A percentile compares a stretch with the other conserved stretches of the same genome.
phyloP scores from a whole-genome alignment of 2,797 vertebrate genomes.

The Otolemur crassicaudatus region DNA sequence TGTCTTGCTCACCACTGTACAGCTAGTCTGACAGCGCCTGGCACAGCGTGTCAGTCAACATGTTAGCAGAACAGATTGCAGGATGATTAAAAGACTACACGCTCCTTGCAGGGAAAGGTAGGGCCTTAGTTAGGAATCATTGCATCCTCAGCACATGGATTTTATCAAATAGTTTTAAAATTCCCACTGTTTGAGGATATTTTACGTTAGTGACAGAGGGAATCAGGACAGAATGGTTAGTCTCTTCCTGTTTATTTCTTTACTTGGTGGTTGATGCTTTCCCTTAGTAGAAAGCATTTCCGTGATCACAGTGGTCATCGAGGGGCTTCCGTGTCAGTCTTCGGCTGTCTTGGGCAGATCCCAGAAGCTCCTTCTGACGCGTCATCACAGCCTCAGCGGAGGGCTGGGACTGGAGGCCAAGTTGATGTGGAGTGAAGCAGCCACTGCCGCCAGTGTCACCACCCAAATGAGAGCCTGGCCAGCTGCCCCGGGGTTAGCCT shows the following conservation, averaged over 20 bases:
- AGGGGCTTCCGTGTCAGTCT: neutral
- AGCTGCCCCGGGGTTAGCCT: conserved; percentile 2
- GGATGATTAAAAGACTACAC: neutral
- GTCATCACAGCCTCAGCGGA: conserved; percentile 38
- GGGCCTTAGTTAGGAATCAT: neutral
- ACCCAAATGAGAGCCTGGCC: conserved; percentile 47
- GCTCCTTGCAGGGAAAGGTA: neutral
- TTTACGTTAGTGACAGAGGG: neutral
- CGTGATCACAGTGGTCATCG: neutral
- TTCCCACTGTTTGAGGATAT: neutral
- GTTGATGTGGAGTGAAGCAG: conserved; percentile 41
- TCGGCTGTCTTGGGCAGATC: conserved; percentile 6
- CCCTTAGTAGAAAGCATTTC: conserved; percentile 21
- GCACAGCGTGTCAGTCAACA: neutral
- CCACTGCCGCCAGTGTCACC: conserved; percentile 42
- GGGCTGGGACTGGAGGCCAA: neutral
- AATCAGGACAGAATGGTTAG: neutral
- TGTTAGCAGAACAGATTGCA: neutral
- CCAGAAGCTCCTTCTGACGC: neutral
- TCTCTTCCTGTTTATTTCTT: neutral
- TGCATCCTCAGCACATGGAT: neutral
- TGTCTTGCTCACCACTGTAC: neutral
- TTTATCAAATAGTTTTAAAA: neutral
- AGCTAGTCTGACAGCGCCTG: neutral
- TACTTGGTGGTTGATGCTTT: conserved; percentile 24